Base-by-base conservation (phyloP, 2,113 vertebrate species). In the Lutjanus erythropterus region DNA sequence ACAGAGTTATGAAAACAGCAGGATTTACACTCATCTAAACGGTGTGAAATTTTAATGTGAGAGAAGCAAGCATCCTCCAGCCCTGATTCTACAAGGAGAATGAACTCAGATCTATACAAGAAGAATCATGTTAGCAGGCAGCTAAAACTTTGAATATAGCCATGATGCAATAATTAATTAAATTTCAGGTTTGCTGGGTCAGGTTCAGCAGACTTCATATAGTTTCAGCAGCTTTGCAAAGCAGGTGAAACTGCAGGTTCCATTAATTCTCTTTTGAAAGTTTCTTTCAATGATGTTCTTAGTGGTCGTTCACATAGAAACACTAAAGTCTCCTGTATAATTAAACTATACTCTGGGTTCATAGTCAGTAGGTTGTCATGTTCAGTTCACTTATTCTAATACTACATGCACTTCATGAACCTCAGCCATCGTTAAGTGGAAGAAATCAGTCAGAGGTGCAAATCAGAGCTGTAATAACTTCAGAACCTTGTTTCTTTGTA, bases 81-180 rank as follows among this genome's bases (percentile, higher is more conserved):
- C 50, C 55, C 33, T 42, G n/a, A 35, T 27, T 56, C 35, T n/a
- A 50, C 23, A 27, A 8, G 35, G 10, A 16, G 16, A 52, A 21
- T 35, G 21, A 44, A 66, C 64, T 73, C 47, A 14, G 9, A 64
- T 21, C 5, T 44, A n/a, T 46, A n/a, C 27, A 21, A 4, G 4
- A 64, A 58, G 59, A 66, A 66, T 75, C 67, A 19, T 27, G 31
- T 73, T 78, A 52, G 65, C 49, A 68, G 49, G 46, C 61, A 29
- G 31, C 41, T 68, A 21, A 76, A 37, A 33, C 0, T 77, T 59
- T 49, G 23, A 59, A 31, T 35, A 12, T 46, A 46, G 50, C 59
- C 71, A 41, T 66, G 47, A 61, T 75, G 27, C 66, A 25, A 65
- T 11, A 19, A 18, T 4, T 84, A 65, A 75, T 59, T 76, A 23